Conservation (phyloP, 2,888 invertebrate genomes). For the Carpatolechia fugitivella region DNA sequence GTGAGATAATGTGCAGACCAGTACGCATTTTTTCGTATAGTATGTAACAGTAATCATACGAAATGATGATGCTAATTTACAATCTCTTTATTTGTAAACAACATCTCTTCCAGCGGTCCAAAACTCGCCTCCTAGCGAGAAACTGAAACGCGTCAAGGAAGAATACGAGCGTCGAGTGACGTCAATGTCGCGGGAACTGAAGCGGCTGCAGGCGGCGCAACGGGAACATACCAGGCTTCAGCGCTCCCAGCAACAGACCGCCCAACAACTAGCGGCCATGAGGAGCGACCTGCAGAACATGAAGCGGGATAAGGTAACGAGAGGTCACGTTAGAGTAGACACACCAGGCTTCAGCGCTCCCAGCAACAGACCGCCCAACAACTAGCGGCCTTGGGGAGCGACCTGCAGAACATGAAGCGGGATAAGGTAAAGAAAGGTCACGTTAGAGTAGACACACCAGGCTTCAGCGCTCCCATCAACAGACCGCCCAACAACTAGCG, state of each 20-base stretch:
- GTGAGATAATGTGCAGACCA: too few relatives aligned
- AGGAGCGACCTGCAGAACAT: constrained; percentile 89
- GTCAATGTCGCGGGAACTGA: constrained; percentile 91
- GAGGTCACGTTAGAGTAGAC: constrained; percentile 84
- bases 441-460: constrained; percentile 92
- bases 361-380: constrained; percentile 96
- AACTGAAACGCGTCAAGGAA: constrained; percentile 88
- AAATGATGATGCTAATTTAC: too few relatives aligned
- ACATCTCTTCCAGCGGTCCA: constrained; percentile 52
- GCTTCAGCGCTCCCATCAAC: constrained; percentile 88
- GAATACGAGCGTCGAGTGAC: constrained; percentile 93
- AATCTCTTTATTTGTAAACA: neutral
- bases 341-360: constrained; percentile 89
- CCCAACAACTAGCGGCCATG: constrained; percentile 90
- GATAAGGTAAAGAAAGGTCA: constrained; percentile 82
- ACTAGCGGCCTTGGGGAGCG: constrained; percentile 86
- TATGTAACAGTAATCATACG: too few relatives aligned
- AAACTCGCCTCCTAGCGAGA: constrained; percentile 82
- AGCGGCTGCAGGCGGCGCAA: constrained; percentile 90
- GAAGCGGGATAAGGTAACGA: constrained; percentile 90
- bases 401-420: constrained; percentile 92
- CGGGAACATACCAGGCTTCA: constrained; percentile 93
- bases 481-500: constrained; percentile 93
- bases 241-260: constrained; percentile 92
- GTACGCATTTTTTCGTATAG: too few relatives aligned